Evolutionary conservation across 2,888 invertebrate species (phyloP).

Genomic region (Caenorhabditis afra): DNA sequence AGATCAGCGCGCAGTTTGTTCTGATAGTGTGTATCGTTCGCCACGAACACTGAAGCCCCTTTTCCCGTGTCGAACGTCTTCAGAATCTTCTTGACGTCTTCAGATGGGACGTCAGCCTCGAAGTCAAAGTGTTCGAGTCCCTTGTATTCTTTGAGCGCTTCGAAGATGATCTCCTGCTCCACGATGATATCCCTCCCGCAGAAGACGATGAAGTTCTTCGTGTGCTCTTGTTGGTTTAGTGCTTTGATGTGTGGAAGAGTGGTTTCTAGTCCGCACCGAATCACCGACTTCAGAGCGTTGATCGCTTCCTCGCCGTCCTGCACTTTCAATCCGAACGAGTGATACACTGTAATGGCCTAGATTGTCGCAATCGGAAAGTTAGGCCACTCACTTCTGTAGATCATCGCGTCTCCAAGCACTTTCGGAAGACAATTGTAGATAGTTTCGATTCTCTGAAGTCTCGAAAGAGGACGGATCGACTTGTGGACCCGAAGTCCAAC

Average conservation of each 20-base stretch:
- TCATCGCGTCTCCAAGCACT: constrained; percentile 18
- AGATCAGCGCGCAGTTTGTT: constrained; percentile 61
- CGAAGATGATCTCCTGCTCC: constrained; percentile 58
- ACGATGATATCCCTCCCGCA: constrained; percentile 61
- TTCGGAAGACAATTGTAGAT: constrained; percentile 31
- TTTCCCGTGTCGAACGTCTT: constrained; percentile 34
- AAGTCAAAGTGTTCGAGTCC: constrained; percentile 38
- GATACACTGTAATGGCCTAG: constrained; percentile 32
- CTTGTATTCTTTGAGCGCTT: constrained; percentile 51
- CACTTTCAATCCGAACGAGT: constrained; percentile 39
- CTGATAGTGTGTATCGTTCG: constrained; percentile 62
- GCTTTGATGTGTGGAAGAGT: constrained; percentile 53
- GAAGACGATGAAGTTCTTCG: constrained; percentile 51
- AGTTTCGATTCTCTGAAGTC: constrained; percentile 11
- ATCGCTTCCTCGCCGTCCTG: constrained; percentile 55
- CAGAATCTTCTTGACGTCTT: constrained; percentile 25
- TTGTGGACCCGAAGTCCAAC: constrained; percentile 66
- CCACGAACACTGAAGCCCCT: constrained; percentile 58
- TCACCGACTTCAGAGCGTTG: constrained; percentile 50
- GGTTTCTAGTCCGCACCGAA: constrained; percentile 38
- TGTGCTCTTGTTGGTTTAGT: constrained; percentile 40
- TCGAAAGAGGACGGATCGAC: constrained; percentile 56
- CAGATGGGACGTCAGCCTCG: constrained; percentile 6
- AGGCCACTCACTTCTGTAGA: constrained; percentile 39
- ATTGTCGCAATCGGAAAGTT: too few species aligned